Conservation (phyloP, 2,888 invertebrate species). For the Hypena proboscidalis region DNA sequence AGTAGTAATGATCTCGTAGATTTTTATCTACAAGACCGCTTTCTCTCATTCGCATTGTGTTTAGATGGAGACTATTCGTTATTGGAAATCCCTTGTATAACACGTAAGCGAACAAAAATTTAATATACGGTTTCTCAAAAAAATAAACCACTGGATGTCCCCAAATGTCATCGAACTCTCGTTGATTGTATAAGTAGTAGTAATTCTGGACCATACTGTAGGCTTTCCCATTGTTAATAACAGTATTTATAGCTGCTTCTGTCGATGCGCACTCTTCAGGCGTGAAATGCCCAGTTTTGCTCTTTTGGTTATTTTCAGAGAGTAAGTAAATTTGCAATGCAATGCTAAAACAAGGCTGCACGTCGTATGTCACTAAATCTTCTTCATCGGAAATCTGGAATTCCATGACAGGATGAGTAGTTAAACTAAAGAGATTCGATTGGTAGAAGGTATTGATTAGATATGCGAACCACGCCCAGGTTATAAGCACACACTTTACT, state of each 20-base stretch:
- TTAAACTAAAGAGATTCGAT: conserved; percentile 48
- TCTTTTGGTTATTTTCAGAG: conserved; percentile 10
- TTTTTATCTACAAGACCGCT: conserved; percentile 11
- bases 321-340: conserved; percentile 33
- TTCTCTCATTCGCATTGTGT: conserved; percentile 17
- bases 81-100: conserved; percentile 18
- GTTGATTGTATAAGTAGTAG: conserved; percentile 3
- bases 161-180: conserved; percentile 9
- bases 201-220: conserved; percentile 8
- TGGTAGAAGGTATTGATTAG: conserved; percentile 51
- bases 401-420: conserved; percentile 39
- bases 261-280: conserved; percentile 25
- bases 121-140: conserved; percentile 12
- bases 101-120: conserved; percentile 5
- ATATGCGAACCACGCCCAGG: conserved; percentile 51
- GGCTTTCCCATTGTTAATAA: neutral
- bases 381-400: conserved; percentile 50
- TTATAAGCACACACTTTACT: conserved; percentile 36
- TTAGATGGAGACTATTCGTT: neutral
- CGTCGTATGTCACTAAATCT: conserved; percentile 26
- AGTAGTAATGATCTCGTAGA: conserved; percentile 10
- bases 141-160: conserved; percentile 8
- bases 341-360: conserved; percentile 1
- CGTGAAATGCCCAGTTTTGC: neutral
- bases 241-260: neutral